Evolutionary conservation across 2,113 vertebrate species (phyloP).

Genomic region (Scomber colias): DNA sequence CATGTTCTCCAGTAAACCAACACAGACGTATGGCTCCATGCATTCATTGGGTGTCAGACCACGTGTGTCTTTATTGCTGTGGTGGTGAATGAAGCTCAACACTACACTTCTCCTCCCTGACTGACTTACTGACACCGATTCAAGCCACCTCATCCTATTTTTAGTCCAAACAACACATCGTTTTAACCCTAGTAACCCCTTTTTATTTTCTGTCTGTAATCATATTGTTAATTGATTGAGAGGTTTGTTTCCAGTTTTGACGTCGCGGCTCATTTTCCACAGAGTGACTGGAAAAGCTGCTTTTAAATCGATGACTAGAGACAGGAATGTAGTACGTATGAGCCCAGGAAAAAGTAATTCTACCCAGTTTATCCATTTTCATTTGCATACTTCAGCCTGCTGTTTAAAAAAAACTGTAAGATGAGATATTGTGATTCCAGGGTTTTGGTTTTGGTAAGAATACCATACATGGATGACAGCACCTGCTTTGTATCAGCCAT

Average conservation of each 20-base stretch:
- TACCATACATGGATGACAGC: conserved; percentile 1
- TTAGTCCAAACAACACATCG: conserved; percentile 47
- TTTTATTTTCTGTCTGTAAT: conserved; percentile 37
- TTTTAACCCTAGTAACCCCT: conserved; percentile 33
- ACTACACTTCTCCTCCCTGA: conserved; percentile 17
- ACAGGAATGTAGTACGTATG: conserved; percentile 10
- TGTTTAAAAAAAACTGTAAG: neutral
- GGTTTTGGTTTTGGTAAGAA: neutral
- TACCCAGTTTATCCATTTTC: neutral
- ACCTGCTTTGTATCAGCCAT: neutral
- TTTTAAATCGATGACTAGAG: conserved; percentile 13
- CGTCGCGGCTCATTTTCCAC: conserved; percentile 41
- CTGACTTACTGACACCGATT: conserved; percentile 70
- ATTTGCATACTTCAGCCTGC: neutral
- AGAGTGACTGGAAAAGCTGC: conserved; percentile 29
- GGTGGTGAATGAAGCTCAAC: conserved; percentile 36
- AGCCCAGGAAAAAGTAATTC: conserved; percentile 21
- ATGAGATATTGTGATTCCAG: neutral
- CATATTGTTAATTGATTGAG: conserved; percentile 57
- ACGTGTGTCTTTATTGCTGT: conserved; percentile 11
- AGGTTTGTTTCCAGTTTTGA: conserved; percentile 26
- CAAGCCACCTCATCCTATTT: conserved; percentile 52
- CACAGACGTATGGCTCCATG: neutral
- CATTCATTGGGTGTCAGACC: neutral
- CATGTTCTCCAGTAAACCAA: neutral